These are phyloP conservation scores for Phylloscopus whistleri DNA, from an alignment of 2,113 vertebrate genomes.

Conservation along the genomic window DNA sequence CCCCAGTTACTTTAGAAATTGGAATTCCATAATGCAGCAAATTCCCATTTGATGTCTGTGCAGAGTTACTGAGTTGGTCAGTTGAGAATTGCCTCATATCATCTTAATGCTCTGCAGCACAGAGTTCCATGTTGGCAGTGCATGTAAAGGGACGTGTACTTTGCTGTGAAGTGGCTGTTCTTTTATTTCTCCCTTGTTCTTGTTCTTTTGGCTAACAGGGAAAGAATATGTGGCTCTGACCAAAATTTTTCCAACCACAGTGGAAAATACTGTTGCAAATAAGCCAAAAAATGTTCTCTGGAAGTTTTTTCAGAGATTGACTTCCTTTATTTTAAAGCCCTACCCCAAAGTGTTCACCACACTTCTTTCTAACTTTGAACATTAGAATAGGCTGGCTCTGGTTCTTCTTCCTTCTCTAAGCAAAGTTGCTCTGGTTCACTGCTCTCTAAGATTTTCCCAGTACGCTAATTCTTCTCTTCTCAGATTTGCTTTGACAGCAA, in stretches of 20 bases:
- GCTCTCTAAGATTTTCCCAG: slow-evolving; percentile 49
- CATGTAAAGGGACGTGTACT: background rate
- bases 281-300: background rate
- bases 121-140: background rate
- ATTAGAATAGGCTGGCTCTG: slow-evolving; percentile 21
- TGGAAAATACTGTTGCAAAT: slow-evolving; percentile 30
- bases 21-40: background rate
- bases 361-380: slow-evolving; percentile 15
- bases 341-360: slow-evolving; percentile 27
- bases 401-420: slow-evolving; percentile 1
- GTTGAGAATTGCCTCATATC: background rate
- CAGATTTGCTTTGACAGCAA: slow-evolving; percentile 93
- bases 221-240: slow-evolving; percentile 26
- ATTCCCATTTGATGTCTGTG: background rate
- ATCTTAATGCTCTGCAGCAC: background rate
- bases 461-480: slow-evolving; percentile 12
- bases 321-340: slow-evolving; percentile 44
- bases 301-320: background rate
- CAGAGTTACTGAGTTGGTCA: background rate
- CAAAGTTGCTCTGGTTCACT: background rate
- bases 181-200: slow-evolving; percentile 12
- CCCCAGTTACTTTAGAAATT: background rate
- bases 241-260: slow-evolving; percentile 46
- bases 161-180: background rate
- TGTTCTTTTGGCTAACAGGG: background rate